A percentile compares a stretch with the other conserved stretches of the same genome.
Evolutionary conservation across 2,113 vertebrate genomes (phyloP).

Genomic region (Gymnogyps californianus): DNA sequence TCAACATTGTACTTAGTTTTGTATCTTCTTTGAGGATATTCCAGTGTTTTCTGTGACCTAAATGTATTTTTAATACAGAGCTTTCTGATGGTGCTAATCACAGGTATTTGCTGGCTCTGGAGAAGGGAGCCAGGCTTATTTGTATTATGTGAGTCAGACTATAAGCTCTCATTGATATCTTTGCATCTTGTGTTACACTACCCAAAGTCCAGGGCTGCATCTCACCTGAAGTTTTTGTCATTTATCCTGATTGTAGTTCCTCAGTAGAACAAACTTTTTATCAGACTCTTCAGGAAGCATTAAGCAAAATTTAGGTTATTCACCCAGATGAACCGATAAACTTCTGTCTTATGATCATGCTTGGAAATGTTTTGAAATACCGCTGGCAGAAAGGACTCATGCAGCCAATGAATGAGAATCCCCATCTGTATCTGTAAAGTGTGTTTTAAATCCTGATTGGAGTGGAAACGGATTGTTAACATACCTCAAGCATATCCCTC

Average conservation of each 20-base stretch:
- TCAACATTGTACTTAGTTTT: not conserved
- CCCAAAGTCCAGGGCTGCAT: not conserved
- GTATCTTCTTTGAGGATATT: not conserved
- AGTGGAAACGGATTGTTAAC: not conserved
- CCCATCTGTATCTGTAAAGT: not conserved
- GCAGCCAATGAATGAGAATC: not conserved
- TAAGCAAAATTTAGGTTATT: not conserved
- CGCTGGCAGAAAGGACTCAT: not conserved
- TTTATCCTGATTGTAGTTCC: not conserved
- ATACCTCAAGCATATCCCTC: not conserved
- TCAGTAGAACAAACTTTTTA: not conserved
- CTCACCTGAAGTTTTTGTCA: not conserved
- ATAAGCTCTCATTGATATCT: not conserved
- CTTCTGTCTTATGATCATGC: not conserved
- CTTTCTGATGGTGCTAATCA: not conserved
- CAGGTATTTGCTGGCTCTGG: not conserved
- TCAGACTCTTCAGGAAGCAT: not conserved
- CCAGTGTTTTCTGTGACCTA: not conserved
- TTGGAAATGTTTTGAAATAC: not conserved
- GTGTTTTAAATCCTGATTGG: not conserved
- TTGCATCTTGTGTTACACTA: not conserved
- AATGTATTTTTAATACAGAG: not conserved
- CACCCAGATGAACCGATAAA: not conserved
- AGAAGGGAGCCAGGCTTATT: not conserved
- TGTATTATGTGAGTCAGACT: not conserved